Evolutionary conservation across 2,888 invertebrate genomes (phyloP), one percentile per base, ranked within the genome.

Genomic region (Acronicta psi): DNA sequence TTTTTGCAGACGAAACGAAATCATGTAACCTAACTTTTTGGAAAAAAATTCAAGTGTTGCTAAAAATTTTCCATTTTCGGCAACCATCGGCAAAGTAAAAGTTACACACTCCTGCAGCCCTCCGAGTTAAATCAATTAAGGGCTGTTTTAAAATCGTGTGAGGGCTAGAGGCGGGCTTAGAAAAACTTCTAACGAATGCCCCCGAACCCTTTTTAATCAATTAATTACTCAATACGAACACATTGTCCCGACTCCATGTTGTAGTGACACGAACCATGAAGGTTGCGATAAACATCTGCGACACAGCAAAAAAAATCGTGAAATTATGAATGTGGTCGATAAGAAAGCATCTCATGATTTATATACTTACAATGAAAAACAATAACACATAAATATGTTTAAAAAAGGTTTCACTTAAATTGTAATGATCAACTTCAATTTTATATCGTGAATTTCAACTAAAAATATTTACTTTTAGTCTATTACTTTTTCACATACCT

Each of bases 181-280:
- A 90, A 90, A 90, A 91, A 91, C 89, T 92, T 92, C 86, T 90
- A 90, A 91, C 89, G 91, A 92, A 88, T 83, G 81, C 84, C 82
- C 84, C 79, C 73, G 81, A 80, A 84, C 90, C 91, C 92, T 88
- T 92, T 90, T 90, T 88, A 89, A 92, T 92, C 90, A 91, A 91
- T 91, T 92, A 91, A 91, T 91, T 91, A 91, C 85, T 82, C 87
- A 80, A 87, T 88, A 84, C 82, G 83, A 83, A 84, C 84, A 82
- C 84, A 88, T 87, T 88, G 88, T 88, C 75, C 78, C 74, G 69
- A 77, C 79, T 80, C 74, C 69, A 68, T 75, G 80, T 66, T 51
- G 43, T 57, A 54, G 58, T 69, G 60, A 69, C 40, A 34, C 10
- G 31, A 16, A 5, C 9, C n/a, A 11, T 18, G 10, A 40, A 51